phyloP scores from a whole-genome alignment of 2,888 invertebrate species.

The Eupithecia subumbrata region DNA sequence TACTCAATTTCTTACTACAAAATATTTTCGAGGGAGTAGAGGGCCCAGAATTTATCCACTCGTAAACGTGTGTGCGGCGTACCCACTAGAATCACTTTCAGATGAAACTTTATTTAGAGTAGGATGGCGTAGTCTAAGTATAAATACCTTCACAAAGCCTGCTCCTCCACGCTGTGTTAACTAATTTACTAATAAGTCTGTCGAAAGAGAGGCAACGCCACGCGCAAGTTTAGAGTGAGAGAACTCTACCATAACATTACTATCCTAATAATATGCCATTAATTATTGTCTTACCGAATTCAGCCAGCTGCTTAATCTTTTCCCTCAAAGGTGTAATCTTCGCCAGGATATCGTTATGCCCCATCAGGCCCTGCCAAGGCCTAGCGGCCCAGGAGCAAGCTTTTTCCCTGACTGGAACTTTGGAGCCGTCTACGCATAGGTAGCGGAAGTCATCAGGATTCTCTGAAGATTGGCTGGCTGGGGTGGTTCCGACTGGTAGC shows the following conservation, averaged over 20 bases:
- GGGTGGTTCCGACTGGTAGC: constrained; percentile 70
- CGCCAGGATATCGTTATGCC: constrained; percentile 85
- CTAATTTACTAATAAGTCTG: not conserved
- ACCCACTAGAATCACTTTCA: no score
- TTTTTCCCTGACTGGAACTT: constrained; percentile 86
- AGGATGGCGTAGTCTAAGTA: no score
- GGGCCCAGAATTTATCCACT: no score
- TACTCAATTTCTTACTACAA: no score
- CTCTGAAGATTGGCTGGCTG: constrained; percentile 84
- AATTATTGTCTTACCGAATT: constrained; percentile 60
- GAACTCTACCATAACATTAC: not conserved
- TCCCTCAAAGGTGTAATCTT: constrained; percentile 79
- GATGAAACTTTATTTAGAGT: no score
- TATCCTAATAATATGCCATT: no score
- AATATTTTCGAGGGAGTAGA: no score
- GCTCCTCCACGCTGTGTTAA: not conserved
- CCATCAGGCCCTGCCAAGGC: constrained; percentile 92
- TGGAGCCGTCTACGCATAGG: constrained; percentile 91
- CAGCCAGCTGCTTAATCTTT: constrained; percentile 82
- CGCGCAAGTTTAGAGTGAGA: no score
- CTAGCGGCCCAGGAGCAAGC: constrained; percentile 92
- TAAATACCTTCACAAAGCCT: no score
- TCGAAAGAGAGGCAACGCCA: not conserved
- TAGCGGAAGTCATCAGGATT: constrained; percentile 88
- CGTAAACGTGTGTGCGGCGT: no score